phyloP scores from a whole-genome alignment of 2,797 vertebrate genomes.

The Xenentodon cancila region DNA sequence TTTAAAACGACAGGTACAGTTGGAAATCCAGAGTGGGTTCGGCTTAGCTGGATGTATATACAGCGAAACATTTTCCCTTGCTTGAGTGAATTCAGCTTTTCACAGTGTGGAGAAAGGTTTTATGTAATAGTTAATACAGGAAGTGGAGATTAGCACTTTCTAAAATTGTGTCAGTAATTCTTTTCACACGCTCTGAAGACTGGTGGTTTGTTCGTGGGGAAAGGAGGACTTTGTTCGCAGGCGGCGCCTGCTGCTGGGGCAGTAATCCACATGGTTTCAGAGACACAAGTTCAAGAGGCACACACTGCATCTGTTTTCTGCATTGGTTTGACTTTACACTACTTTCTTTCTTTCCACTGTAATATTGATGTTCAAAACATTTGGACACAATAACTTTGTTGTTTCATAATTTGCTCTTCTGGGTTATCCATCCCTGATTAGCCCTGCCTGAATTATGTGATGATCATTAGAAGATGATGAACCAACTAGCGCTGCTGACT shows the following conservation, averaged over 20 bases:
- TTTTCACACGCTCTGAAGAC: constrained; percentile 63
- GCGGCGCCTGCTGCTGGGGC: constrained; percentile 31
- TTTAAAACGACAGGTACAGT: too few relatives aligned
- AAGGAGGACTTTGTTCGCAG: constrained; percentile 65
- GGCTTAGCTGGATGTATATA: too few relatives aligned
- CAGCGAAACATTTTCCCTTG: too few relatives aligned
- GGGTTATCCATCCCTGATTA: too few relatives aligned
- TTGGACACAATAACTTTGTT: too few relatives aligned
- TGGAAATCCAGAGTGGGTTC: too few relatives aligned
- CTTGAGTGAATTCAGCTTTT: constrained; percentile 14
- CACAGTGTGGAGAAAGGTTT: constrained; percentile 21
- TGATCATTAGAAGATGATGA: too few relatives aligned
- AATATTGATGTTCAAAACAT: too few relatives aligned
- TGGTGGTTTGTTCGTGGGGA: constrained; percentile 53
- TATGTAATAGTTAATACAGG: constrained; percentile 54
- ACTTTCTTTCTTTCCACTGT: too few relatives aligned
- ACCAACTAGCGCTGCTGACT: too few relatives aligned
- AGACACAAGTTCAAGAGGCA: constrained; percentile 20
- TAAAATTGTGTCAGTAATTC: constrained; percentile 74
- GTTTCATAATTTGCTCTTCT: too few relatives aligned
- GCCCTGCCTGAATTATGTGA: too few relatives aligned
- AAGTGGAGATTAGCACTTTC: constrained; percentile 62
- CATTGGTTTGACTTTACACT: constrained; percentile 40
- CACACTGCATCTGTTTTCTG: constrained; percentile 29
- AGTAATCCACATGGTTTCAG: constrained; percentile 49